Evolutionary conservation across 2,113 vertebrate species (phyloP).

Genomic region (Bubo bubo): DNA sequence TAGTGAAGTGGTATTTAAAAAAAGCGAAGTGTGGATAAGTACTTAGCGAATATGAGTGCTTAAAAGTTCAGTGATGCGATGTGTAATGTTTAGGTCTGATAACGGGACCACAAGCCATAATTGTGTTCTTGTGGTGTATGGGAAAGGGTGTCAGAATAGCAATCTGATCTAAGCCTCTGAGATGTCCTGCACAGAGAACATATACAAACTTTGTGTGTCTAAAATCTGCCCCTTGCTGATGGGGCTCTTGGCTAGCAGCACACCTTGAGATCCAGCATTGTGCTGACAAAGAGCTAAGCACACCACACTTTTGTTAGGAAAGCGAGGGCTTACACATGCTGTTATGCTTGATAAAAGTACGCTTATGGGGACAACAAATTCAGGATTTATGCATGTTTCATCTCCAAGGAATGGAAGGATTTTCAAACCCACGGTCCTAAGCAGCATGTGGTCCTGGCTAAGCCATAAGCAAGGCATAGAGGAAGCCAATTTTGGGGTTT

Average conservation of each 20-base stretch:
- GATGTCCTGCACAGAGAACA: neutral
- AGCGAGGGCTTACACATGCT: rapidly evolving
- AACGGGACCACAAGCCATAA: neutral
- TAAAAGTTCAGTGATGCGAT: rapidly evolving
- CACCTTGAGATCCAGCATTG: rapidly evolving
- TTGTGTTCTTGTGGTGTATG: neutral
- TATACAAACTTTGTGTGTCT: rapidly evolving
- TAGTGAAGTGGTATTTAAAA: neutral
- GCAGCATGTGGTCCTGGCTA: neutral
- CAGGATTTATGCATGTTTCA: rapidly evolving
- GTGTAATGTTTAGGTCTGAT: neutral
- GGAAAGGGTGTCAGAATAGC: neutral
- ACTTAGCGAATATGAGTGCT: rapidly evolving
- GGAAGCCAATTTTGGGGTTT: neutral
- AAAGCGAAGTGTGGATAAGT: neutral
- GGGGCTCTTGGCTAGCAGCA: rapidly evolving
- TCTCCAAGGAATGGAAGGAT: neutral
- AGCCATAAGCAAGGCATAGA: neutral
- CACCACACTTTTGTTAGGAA: rapidly evolving
- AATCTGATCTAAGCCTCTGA: neutral
- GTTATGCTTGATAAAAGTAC: neutral
- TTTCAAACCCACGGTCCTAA: rapidly evolving
- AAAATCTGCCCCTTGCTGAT: no score
- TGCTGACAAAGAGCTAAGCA: neutral
- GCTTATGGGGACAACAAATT: no score